These are phyloP conservation scores for Gallirallus australis DNA, from an alignment of 2,797 vertebrate genomes.

Conservation along the genomic window DNA sequence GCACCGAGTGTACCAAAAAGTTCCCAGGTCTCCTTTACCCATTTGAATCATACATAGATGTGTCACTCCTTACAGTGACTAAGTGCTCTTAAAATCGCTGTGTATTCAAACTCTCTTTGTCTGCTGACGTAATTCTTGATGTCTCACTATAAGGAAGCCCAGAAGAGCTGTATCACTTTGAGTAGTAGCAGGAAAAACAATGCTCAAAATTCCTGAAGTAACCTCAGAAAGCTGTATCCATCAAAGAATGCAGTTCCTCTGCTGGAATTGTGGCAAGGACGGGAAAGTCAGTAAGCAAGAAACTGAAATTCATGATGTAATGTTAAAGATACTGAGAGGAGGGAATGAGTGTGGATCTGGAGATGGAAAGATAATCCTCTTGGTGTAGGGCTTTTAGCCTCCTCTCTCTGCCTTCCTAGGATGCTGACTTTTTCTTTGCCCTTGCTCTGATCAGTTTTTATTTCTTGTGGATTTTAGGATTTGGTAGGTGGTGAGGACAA, in stretches of 20 bases:
- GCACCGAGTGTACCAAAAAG: background rate
- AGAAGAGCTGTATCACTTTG: background rate
- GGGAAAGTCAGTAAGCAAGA: background rate
- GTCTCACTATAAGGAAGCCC: background rate
- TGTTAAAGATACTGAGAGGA: background rate
- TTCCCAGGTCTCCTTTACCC: background rate
- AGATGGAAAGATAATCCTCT: background rate
- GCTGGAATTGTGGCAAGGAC: background rate
- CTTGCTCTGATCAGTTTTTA: background rate
- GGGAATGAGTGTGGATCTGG: background rate
- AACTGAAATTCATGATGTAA: background rate
- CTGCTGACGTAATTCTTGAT: background rate
- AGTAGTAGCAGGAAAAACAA: background rate
- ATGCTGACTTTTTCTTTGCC: background rate
- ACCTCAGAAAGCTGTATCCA: background rate
- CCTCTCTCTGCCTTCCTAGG: background rate
- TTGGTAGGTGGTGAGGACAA: background rate
- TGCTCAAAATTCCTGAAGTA: background rate
- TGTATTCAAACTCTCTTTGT: background rate
- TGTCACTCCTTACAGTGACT: background rate
- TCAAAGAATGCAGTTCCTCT: background rate
- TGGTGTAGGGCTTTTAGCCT: background rate
- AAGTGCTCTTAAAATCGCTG: background rate
- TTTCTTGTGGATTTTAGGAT: background rate
- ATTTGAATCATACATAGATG: background rate